These are phyloP conservation scores for Menura novaehollandiae DNA, from an alignment of 2,113 vertebrate species.

Conservation along the genomic window DNA sequence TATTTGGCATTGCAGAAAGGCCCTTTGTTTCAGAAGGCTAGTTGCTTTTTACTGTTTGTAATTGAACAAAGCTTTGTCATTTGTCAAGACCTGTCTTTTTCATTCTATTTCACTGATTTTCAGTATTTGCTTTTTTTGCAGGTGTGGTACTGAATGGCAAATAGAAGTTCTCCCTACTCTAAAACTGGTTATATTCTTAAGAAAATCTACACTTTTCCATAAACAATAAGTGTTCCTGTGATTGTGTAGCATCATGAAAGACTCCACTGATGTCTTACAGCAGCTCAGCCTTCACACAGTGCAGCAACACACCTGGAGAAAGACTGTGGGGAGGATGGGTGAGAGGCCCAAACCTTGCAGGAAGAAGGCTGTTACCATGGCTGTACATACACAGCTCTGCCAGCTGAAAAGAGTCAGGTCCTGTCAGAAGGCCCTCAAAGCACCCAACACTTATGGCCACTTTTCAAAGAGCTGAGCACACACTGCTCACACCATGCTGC, in stretches of 20 bases:
- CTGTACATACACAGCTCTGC: background rate
- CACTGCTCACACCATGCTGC: background rate
- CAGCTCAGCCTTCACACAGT: background rate
- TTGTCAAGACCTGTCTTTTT: conserved; percentile 24
- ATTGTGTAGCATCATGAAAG: background rate
- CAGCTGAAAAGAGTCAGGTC: background rate
- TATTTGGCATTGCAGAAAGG: background rate
- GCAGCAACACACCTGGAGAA: background rate
- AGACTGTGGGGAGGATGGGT: background rate
- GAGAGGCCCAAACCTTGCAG: background rate
- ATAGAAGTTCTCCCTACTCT: background rate
- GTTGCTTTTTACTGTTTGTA: conserved; percentile 50
- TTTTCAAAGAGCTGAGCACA: background rate
- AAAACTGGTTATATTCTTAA: background rate
- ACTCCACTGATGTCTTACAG: background rate
- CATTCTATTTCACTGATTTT: conserved; percentile 39
- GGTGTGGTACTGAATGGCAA: conserved; percentile 10
- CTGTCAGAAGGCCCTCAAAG: background rate
- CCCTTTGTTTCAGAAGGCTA: conserved; percentile 26
- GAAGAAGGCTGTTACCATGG: background rate
- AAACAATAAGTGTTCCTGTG: background rate
- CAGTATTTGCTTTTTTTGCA: background rate
- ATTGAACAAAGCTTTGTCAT: conserved; percentile 47
- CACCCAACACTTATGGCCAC: background rate
- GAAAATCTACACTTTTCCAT: background rate